A percentile compares a stretch with the other conserved stretches of the same genome.
Evolutionary conservation across 2,113 vertebrate species (phyloP).

Genomic region (Apistogramma diplotaenia): DNA sequence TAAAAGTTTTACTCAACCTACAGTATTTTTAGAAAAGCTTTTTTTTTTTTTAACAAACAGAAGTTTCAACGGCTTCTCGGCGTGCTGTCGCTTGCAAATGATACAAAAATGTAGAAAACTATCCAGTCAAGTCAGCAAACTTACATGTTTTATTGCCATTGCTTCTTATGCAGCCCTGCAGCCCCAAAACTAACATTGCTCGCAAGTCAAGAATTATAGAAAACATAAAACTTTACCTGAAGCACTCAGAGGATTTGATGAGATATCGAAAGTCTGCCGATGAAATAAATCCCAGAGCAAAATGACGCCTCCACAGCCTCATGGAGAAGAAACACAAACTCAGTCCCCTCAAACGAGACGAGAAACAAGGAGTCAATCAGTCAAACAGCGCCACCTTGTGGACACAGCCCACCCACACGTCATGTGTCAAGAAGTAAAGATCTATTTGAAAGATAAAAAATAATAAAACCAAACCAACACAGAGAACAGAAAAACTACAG

Average conservation of each 20-base stretch:
- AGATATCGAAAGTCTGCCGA: not conserved
- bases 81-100: not conserved
- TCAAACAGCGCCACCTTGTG: conserved; percentile 7
- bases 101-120: not conserved
- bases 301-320: not conserved
- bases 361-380: no score
- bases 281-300: conserved; percentile 11
- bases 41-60: not conserved
- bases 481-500: not conserved
- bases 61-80: not conserved
- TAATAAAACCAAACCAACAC: not conserved
- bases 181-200: not conserved
- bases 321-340: not conserved
- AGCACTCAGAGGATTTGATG: not conserved
- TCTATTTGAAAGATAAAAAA: not conserved
- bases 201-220: not conserved
- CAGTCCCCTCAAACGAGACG: not conserved
- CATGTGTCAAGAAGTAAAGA: not conserved
- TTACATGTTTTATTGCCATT: not conserved
- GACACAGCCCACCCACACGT: not conserved
- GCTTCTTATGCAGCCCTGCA: not conserved
- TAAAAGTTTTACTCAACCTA: no score
- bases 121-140: not conserved
- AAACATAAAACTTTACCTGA: conserved; percentile 33
- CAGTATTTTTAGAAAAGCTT: not conserved